Conservation (phyloP, 1,140 invertebrate genomes). For the Orchesella cincta region DNA sequence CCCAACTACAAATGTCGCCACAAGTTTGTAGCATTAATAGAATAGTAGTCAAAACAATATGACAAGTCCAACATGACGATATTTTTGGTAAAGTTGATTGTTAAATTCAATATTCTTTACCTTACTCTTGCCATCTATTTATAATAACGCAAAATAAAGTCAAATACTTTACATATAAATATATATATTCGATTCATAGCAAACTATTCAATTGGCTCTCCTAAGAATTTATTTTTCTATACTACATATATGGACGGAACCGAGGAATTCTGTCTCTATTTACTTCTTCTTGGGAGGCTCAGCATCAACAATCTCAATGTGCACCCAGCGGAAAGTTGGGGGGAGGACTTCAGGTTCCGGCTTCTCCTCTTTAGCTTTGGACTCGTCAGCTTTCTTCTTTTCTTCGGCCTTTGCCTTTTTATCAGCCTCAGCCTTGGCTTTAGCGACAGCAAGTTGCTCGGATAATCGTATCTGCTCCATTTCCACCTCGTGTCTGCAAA, state of each 20-base stretch:
- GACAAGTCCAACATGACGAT: neutral
- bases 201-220: neutral
- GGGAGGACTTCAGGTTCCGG: neutral
- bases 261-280: neutral
- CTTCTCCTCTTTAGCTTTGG: neutral
- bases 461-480: too few relatives aligned
- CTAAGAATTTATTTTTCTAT: neutral
- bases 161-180: neutral
- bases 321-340: conserved; percentile 8
- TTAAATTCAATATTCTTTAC: neutral
- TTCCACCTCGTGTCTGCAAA: too few relatives aligned
- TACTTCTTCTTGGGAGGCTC: neutral
- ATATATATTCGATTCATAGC: neutral
- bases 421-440: neutral
- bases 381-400: neutral
- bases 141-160: neutral
- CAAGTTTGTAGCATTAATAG: neutral
- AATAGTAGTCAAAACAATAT: neutral
- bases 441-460: too few relatives aligned
- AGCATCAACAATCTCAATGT: neutral
- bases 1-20: neutral
- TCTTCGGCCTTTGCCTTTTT: neutral
- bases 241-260: neutral
- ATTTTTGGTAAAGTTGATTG: neutral
- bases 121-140: neutral